phyloP scores from a whole-genome alignment of 2,797 vertebrate genomes.

The Malurus splendens region DNA sequence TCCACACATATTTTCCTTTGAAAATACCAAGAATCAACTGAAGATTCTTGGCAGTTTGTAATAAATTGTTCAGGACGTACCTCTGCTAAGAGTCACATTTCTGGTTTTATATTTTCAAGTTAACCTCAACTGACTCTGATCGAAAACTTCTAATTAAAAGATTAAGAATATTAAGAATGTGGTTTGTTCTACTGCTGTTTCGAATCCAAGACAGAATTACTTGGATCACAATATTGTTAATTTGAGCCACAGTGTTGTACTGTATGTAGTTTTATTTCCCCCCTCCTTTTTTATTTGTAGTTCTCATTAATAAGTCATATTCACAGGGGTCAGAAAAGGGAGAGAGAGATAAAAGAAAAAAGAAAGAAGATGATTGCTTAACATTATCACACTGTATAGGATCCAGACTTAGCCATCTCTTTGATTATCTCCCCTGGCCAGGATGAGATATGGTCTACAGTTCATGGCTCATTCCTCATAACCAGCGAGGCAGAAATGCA shows the following conservation, averaged over 20 bases:
- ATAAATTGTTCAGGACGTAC: neutral
- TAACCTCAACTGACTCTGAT: neutral
- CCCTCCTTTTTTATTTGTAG: neutral
- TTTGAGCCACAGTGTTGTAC: neutral
- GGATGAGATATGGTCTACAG: neutral
- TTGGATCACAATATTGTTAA: neutral
- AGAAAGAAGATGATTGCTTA: neutral
- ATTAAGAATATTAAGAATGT: neutral
- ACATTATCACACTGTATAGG: neutral
- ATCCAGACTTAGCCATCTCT: conserved; percentile 1
- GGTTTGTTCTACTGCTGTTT: neutral
- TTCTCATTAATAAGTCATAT: neutral
- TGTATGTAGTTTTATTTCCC: neutral
- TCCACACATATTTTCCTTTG: neutral
- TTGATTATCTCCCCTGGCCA: conserved; percentile 34
- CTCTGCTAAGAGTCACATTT: neutral
- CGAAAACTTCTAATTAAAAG: neutral
- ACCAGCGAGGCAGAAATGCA: conserved; percentile 36
- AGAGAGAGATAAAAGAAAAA: neutral
- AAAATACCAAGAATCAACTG: neutral
- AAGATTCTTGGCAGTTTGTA: neutral
- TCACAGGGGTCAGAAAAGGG: neutral
- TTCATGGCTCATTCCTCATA: conserved; percentile 15
- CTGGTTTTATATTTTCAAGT: neutral
- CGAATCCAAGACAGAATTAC: neutral